phyloP scores from a whole-genome alignment of 2,797 vertebrate species.

The Pelodytes ibericus region DNA sequence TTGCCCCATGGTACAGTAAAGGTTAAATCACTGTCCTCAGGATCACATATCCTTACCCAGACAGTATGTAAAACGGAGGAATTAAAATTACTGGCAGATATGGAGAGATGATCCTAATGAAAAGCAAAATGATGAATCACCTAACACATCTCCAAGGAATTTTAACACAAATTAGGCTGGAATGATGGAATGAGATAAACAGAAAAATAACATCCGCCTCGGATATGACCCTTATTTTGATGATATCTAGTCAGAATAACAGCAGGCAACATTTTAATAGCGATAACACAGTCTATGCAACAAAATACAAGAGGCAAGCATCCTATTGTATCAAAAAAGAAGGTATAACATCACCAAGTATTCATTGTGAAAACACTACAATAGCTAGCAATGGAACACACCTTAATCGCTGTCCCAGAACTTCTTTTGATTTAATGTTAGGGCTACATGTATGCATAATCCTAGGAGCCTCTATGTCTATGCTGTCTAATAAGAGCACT shows the following conservation, averaged over 20 bases:
- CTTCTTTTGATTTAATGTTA: too few relatives aligned
- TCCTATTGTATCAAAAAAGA: slow-evolving; percentile 29
- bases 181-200: slow-evolving; percentile 39
- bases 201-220: slow-evolving; percentile 14
- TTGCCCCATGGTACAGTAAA: neutral
- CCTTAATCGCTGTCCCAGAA: neutral
- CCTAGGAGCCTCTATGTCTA: too few relatives aligned
- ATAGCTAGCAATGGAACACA: neutral
- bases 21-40: neutral
- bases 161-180: slow-evolving; percentile 46
- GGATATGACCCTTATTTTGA: slow-evolving; percentile 40
- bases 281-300: slow-evolving; percentile 29
- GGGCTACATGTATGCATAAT: too few relatives aligned
- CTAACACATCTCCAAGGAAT: slow-evolving; percentile 21
- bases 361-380: neutral
- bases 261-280: slow-evolving; percentile 54
- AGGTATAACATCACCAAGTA: slow-evolving; percentile 3
- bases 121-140: slow-evolving; percentile 49
- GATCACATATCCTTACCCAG: slow-evolving; percentile 5
- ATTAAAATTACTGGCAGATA: slow-evolving; percentile 21
- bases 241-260: slow-evolving; percentile 47
- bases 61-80: neutral
- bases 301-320: slow-evolving; percentile 16
- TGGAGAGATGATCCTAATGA: slow-evolving; percentile 22
- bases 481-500: too few relatives aligned